A percentile compares a stretch with the other conserved stretches of the same genome.
Conservation (phyloP, 1,140 invertebrate species). For the Listronotus bonariensis region DNA sequence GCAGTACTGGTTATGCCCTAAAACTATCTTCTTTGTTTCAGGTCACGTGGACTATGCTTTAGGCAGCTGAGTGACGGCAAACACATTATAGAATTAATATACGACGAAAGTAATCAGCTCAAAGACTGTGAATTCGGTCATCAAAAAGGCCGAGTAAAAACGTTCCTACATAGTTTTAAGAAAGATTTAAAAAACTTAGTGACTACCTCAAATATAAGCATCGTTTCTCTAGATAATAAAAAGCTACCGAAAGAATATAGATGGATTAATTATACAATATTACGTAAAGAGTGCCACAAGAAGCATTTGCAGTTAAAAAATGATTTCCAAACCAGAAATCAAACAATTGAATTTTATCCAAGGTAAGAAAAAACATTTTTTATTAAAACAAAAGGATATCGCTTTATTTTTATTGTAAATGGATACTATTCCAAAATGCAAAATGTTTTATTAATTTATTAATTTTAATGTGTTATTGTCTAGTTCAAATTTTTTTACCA, state of each 20-base stretch:
- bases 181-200: slow-evolving; percentile 60
- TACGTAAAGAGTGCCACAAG: slow-evolving; percentile 59
- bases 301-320: slow-evolving; percentile 54
- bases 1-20: no score
- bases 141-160: slow-evolving; percentile 58
- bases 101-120: slow-evolving; percentile 61
- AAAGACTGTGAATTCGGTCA: slow-evolving; percentile 70
- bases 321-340: not conserved
- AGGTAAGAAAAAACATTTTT: not conserved
- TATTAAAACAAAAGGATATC: no score
- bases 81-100: slow-evolving; percentile 71
- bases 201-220: slow-evolving; percentile 52
- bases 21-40: slow-evolving; percentile 42
- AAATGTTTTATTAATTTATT: no score
- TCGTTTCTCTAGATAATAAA: slow-evolving; percentile 48
- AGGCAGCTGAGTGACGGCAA: slow-evolving; percentile 68
- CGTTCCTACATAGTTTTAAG: slow-evolving; percentile 63
- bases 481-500: no score
- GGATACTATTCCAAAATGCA: no score
- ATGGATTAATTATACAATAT: slow-evolving; percentile 61
- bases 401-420: no score
- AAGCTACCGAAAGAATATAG: slow-evolving; percentile 54
- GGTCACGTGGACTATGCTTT: slow-evolving; percentile 62
- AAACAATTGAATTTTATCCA: not conserved
- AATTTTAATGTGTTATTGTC: no score